Conservation (phyloP, 2,888 invertebrate genomes). For the Agonum fuliginosum region DNA sequence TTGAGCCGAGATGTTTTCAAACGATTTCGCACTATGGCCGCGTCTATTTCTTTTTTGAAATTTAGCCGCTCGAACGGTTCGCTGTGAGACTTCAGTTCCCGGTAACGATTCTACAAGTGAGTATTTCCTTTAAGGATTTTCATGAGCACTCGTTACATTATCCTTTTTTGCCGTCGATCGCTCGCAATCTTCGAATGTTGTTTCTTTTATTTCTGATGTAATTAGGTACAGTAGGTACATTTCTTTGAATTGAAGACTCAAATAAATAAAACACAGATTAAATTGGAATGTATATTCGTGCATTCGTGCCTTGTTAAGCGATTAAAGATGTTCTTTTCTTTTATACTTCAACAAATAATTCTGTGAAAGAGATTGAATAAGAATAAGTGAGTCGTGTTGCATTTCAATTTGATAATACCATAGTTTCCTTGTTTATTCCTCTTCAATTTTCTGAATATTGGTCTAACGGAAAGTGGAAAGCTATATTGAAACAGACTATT, state of each 20-base stretch:
- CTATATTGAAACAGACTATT: no score
- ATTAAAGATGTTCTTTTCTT: constrained; percentile 2
- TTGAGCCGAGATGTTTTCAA: constrained; percentile 48
- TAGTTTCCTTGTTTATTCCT: background rate
- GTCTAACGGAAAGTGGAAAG: no score
- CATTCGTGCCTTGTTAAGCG: constrained; percentile 18
- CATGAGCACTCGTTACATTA: constrained; percentile 42
- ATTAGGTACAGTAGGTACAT: constrained; percentile 43
- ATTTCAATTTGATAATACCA: background rate
- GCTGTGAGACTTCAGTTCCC: constrained; percentile 40
- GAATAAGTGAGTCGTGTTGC: background rate
- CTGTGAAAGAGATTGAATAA: background rate
- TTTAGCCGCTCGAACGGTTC: constrained; percentile 46
- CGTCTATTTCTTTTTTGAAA: constrained; percentile 51
- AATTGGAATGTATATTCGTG: constrained; percentile 31
- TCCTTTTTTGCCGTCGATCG: constrained; percentile 46
- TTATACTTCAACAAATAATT: constrained; percentile 1
- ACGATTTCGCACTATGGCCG: constrained; percentile 42
- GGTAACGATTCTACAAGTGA: constrained; percentile 48
- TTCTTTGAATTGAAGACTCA: constrained; percentile 22
- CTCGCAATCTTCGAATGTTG: constrained; percentile 37
- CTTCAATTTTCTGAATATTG: background rate
- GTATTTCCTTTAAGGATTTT: constrained; percentile 46
- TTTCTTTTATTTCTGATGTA: constrained; percentile 37
- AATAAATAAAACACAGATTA: constrained; percentile 36